Conservation (phyloP, 2,888 invertebrate genomes). For the Cryptocheilus praepositus region DNA sequence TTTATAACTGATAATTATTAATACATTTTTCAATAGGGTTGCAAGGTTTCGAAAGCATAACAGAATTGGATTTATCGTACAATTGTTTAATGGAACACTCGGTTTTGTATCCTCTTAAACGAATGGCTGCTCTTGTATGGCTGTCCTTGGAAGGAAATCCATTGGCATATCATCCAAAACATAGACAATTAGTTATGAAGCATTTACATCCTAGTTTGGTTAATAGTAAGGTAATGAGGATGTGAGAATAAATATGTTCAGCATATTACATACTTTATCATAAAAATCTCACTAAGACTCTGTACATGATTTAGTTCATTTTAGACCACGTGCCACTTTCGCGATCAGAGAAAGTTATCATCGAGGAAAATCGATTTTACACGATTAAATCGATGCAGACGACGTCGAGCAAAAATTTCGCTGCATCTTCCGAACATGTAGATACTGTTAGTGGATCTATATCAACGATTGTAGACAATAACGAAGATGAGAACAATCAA, state of each 20-base stretch:
- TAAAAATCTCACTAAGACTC: background rate
- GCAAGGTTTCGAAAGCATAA: constrained; percentile 76
- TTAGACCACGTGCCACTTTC: constrained; percentile 77
- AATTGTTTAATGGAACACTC: constrained; percentile 81
- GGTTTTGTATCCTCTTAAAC: constrained; percentile 77
- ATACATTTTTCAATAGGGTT: constrained; percentile 69
- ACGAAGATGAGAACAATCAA: constrained; percentile 12
- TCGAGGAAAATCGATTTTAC: constrained; percentile 62
- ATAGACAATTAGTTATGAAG: constrained; percentile 77
- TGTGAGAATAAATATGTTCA: constrained; percentile 3
- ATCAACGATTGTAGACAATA: too few species aligned
- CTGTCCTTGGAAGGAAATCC: constrained; percentile 80
- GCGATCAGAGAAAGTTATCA: constrained; percentile 76
- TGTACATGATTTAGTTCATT: constrained; percentile 73
- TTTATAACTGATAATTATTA: background rate
- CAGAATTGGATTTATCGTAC: constrained; percentile 79
- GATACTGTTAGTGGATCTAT: constrained; percentile 19
- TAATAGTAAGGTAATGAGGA: constrained; percentile 73
- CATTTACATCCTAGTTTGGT: constrained; percentile 78
- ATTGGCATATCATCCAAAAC: constrained; percentile 79
- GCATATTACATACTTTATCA: background rate
- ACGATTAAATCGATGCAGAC: constrained; percentile 53
- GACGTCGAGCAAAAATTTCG: constrained; percentile 44
- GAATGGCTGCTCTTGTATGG: constrained; percentile 77
- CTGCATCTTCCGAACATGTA: constrained; percentile 46